Conservation (phyloP, 2,113 vertebrate genomes). For the Probosciger aterrimus region DNA sequence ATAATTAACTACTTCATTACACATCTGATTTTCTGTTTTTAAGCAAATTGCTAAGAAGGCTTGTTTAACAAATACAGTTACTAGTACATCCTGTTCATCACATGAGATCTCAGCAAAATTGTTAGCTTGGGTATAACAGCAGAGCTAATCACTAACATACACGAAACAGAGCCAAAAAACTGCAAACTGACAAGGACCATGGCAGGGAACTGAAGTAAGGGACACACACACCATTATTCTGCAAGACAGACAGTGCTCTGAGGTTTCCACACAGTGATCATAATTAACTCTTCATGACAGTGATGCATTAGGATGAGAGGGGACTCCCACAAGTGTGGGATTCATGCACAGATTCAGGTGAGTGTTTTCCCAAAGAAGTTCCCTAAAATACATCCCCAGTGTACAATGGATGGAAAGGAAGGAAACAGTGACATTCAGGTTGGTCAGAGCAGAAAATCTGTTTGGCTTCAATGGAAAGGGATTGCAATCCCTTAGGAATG, state of each 20-base stretch:
- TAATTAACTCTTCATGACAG: neutral
- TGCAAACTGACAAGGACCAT: neutral
- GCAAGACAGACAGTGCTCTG: neutral
- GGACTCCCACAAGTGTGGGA: neutral
- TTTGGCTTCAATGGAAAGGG: neutral
- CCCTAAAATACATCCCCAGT: neutral
- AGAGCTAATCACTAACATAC: neutral
- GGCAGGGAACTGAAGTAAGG: neutral
- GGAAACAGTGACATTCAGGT: neutral
- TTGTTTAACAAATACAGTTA: neutral
- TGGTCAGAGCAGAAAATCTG: neutral
- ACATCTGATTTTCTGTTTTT: neutral
- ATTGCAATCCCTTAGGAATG: neutral
- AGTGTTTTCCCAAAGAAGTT: neutral
- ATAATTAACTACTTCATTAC: neutral
- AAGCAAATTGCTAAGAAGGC: neutral
- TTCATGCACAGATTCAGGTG: neutral
- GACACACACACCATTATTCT: neutral
- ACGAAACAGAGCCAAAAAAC: neutral
- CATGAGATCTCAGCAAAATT: neutral
- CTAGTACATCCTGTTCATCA: neutral
- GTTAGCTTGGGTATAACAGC: neutral
- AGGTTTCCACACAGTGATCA: neutral
- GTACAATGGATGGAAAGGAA: neutral
- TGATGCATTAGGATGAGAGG: neutral